Percentiles rank a stretch among this genome's conserved stretches.
These are phyloP conservation scores for Clarias platycephalus DNA, from an alignment of 2,797 vertebrate species.

Conservation along the genomic window DNA sequence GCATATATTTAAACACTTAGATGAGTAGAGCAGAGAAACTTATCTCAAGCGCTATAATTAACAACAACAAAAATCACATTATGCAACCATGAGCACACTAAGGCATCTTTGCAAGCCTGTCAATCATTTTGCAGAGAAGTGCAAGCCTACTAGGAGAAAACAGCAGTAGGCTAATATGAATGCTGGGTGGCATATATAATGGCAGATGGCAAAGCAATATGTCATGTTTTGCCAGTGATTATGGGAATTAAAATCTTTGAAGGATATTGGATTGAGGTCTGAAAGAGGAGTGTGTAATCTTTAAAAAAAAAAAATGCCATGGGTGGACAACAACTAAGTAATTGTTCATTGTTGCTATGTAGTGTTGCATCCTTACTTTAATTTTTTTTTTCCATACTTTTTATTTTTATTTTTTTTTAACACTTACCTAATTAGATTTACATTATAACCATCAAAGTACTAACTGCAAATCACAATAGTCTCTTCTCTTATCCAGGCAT, in stretches of 20 bases:
- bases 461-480: background rate
- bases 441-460: background rate
- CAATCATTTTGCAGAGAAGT: slow-evolving; percentile 26
- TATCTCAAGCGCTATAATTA: slow-evolving; percentile 15
- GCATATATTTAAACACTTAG: slow-evolving; percentile 2
- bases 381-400: too few relatives aligned
- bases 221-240: slow-evolving; percentile 11
- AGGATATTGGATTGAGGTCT: slow-evolving; percentile 1
- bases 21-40: background rate
- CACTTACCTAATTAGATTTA: too few relatives aligned
- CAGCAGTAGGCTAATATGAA: slow-evolving; percentile 24
- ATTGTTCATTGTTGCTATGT: background rate
- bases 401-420: too few relatives aligned
- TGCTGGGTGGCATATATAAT: slow-evolving; percentile 16
- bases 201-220: slow-evolving; percentile 13
- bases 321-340: background rate
- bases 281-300: background rate
- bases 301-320: too few relatives aligned
- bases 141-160: background rate
- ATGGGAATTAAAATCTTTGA: slow-evolving; percentile 20
- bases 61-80: slow-evolving; percentile 9
- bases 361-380: too few relatives aligned
- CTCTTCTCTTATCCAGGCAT: background rate
- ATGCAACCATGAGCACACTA: slow-evolving; percentile 14
- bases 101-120: slow-evolving; percentile 9